These are phyloP conservation scores for Maconellicoccus hirsutus DNA, from an alignment of 1,140 invertebrate species.

Conservation along the genomic window DNA sequence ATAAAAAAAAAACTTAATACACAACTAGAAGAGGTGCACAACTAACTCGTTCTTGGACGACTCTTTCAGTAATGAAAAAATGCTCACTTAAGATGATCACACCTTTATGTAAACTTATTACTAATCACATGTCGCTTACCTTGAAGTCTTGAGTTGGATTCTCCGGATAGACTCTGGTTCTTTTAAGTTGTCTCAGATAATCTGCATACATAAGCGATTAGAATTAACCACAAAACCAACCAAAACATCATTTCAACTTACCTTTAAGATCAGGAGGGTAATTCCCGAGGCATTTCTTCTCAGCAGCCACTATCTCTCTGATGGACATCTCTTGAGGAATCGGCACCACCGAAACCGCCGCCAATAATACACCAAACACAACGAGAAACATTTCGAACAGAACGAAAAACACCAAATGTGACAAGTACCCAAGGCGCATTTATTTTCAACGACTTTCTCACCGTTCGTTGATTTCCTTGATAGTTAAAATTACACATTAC, in stretches of 20 bases:
- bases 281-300: not conserved
- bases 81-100: not conserved
- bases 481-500: no score
- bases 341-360: not conserved
- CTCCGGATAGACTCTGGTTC: not conserved
- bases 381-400: not conserved
- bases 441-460: no score
- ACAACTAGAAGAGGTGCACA: no score
- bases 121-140: not conserved
- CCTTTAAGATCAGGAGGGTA: not conserved
- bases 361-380: not conserved
- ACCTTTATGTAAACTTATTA: no score
- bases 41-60: no score
- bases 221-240: no score
- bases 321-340: not conserved
- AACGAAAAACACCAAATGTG: not conserved
- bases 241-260: not conserved
- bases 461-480: no score
- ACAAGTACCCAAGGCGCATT: no score
- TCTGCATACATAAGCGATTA: not conserved
- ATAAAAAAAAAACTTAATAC: no score
- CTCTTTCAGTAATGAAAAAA: no score
- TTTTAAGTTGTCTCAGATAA: not conserved
- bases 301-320: not conserved
- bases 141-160: not conserved